phyloP scores from a whole-genome alignment of 2,113 vertebrate genomes.

The Anseranas semipalmata region DNA sequence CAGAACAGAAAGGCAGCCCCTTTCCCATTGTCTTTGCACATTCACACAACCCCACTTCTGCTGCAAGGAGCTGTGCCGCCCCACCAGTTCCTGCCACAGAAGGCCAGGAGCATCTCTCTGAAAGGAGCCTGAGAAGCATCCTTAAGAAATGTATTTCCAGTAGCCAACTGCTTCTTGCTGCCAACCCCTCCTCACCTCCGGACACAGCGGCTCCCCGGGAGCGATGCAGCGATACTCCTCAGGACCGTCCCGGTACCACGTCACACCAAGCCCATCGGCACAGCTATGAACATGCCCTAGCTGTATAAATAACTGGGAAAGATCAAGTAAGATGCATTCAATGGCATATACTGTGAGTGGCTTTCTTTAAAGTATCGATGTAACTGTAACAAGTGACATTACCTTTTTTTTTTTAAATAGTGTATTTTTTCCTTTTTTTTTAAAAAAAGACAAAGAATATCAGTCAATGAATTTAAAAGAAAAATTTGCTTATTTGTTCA shows the following conservation, averaged over 20 bases:
- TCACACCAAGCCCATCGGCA: not conserved
- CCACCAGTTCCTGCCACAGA: not conserved
- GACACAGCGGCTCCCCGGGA: not conserved
- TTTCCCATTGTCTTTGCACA: not conserved
- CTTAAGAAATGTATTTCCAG: rapidly evolving
- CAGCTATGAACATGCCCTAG: not conserved
- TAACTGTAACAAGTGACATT: conserved; percentile 78
- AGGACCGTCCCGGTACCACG: not conserved
- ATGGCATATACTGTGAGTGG: conserved; percentile 36
- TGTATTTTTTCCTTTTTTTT: conserved; percentile 74
- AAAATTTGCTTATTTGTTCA: conserved; percentile 87
- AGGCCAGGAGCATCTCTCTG: not conserved
- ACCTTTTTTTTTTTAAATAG: conserved; percentile 73
- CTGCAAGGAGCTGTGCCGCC: not conserved
- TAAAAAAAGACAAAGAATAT: conserved; percentile 66
- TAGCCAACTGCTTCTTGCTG: not conserved
- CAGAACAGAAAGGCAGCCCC: not conserved
- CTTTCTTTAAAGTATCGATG: conserved; percentile 71
- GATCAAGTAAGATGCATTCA: conserved; percentile 1
- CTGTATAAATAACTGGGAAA: conserved; percentile 18
- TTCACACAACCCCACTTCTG: not conserved
- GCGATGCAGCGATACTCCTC: not conserved
- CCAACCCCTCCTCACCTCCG: not conserved
- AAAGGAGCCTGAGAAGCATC: not conserved
- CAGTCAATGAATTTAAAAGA: conserved; percentile 70